A percentile compares a stretch with the other conserved stretches of the same genome.
phyloP scores from a whole-genome alignment of 2,888 invertebrate species.

The Nymphalis c-album region DNA sequence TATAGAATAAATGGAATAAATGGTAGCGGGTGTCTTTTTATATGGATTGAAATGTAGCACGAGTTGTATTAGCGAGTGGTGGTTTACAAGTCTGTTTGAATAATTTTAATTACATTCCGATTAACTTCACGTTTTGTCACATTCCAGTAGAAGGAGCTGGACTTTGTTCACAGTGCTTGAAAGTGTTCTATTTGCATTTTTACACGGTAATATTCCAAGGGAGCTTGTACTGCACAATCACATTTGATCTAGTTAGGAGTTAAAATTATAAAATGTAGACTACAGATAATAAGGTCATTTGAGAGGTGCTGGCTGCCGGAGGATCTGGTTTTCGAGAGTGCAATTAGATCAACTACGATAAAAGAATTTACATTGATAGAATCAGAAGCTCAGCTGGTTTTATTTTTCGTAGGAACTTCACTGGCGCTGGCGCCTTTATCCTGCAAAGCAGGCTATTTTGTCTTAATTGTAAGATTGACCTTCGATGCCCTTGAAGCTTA shows the following conservation, averaged over 20 bases:
- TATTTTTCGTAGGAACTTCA: neutral
- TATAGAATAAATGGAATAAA: slow-evolving; percentile 58
- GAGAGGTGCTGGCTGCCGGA: slow-evolving; percentile 50
- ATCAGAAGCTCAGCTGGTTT: slow-evolving; percentile 15
- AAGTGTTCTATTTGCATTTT: slow-evolving; percentile 36
- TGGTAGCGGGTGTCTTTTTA: slow-evolving; percentile 63
- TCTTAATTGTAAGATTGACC: slow-evolving; percentile 13
- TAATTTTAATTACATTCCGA: slow-evolving; percentile 34
- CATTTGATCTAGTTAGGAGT: slow-evolving; percentile 75
- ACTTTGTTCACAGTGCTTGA: slow-evolving; percentile 24
- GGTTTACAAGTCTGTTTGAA: slow-evolving; percentile 18
- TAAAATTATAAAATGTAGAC: slow-evolving; percentile 73
- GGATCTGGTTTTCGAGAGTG: slow-evolving; percentile 19
- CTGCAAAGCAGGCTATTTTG: slow-evolving; percentile 27
- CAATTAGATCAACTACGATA: slow-evolving; percentile 1
- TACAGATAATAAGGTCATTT: slow-evolving; percentile 58
- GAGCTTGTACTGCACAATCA: slow-evolving; percentile 73
- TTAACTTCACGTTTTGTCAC: slow-evolving; percentile 27
- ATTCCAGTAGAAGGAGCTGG: slow-evolving; percentile 26
- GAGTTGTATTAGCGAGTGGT: slow-evolving; percentile 48
- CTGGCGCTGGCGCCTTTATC: slow-evolving; percentile 34
- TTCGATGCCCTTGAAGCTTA: slow-evolving; percentile 15
- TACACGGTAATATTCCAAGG: slow-evolving; percentile 33
- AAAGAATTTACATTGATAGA: slow-evolving; percentile 8
- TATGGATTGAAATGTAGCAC: slow-evolving; percentile 62